phyloP scores from a whole-genome alignment of 2,113 vertebrate genomes.

The Stercorarius parasiticus region DNA sequence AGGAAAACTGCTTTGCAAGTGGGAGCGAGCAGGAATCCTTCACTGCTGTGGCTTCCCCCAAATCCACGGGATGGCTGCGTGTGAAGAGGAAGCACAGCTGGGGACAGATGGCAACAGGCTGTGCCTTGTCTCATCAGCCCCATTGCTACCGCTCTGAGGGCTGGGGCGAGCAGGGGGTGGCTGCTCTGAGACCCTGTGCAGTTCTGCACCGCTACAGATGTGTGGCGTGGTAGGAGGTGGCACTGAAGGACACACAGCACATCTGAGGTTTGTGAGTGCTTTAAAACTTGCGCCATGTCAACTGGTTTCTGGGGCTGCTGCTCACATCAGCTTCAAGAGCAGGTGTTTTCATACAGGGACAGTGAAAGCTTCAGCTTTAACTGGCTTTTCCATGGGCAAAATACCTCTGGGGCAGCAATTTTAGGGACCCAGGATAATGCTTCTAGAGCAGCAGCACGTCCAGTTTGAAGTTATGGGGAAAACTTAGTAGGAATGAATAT shows the following conservation, averaged over 20 bases:
- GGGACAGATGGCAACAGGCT: background rate
- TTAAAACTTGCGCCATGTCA: background rate
- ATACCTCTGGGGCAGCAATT: background rate
- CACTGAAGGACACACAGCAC: rapidly evolving
- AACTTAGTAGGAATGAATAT: background rate
- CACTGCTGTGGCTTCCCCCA: background rate
- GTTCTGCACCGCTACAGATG: rapidly evolving
- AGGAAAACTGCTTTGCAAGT: background rate
- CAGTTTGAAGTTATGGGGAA: background rate
- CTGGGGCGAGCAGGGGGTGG: rapidly evolving
- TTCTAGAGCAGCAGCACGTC: background rate
- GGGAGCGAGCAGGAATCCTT: background rate
- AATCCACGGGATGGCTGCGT: background rate
- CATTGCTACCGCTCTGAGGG: rapidly evolving
- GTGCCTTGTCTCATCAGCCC: background rate
- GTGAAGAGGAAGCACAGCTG: background rate
- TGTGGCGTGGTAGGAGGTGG: rapidly evolving
- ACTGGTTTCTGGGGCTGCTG: background rate
- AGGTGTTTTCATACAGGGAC: background rate
- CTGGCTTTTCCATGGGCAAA: background rate
- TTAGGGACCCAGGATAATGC: background rate
- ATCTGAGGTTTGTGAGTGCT: background rate
- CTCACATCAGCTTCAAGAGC: background rate
- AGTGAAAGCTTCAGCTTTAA: background rate
- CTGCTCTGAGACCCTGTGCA: background rate